Percentiles rank a stretch among this genome's conserved stretches.
Conservation (phyloP, 2,797 vertebrate species). For the Etheostoma perlongum region DNA sequence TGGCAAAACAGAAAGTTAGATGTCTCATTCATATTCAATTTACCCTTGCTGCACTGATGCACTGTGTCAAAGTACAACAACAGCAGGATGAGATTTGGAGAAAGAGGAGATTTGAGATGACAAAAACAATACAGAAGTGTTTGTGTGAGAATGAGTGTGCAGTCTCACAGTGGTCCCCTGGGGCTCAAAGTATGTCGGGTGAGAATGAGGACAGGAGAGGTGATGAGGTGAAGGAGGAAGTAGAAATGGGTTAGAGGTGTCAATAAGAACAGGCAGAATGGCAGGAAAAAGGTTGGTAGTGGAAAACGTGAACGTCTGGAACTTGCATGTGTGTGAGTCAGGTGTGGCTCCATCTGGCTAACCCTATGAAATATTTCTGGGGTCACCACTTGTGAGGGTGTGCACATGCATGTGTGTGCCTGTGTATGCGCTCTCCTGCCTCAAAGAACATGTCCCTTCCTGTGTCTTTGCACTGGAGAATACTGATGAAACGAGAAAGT, state of each 20-base stretch:
- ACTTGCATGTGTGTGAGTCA: not conserved
- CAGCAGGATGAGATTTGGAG: conserved; percentile 1
- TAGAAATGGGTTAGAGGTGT: conserved; percentile 69
- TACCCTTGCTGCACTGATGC: conserved; percentile 17
- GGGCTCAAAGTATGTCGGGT: conserved; percentile 55
- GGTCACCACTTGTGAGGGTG: not conserved
- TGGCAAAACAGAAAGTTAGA: conserved; percentile 50
- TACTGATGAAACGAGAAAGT: not conserved
- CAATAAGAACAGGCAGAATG: conserved; percentile 37
- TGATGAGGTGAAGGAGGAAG: conserved; percentile 50
- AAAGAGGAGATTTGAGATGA: conserved; percentile 36
- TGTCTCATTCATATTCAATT: conserved; percentile 61
- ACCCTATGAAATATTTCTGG: no score
- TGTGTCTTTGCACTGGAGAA: conserved; percentile 23
- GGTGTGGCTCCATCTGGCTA: no score
- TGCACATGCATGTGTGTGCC: not conserved
- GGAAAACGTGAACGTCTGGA: not conserved
- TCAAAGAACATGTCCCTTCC: conserved; percentile 31
- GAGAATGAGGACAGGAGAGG: conserved; percentile 71
- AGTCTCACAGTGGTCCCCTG: conserved; percentile 23
- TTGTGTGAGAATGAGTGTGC: conserved; percentile 2
- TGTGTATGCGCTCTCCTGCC: not conserved
- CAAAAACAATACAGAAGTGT: conserved; percentile 27
- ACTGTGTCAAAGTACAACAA: conserved; percentile 4
- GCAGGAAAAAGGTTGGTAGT: conserved; percentile 2